Evolutionary conservation across 2,888 invertebrate species (phyloP).

Genomic region (Lottia scabra): DNA sequence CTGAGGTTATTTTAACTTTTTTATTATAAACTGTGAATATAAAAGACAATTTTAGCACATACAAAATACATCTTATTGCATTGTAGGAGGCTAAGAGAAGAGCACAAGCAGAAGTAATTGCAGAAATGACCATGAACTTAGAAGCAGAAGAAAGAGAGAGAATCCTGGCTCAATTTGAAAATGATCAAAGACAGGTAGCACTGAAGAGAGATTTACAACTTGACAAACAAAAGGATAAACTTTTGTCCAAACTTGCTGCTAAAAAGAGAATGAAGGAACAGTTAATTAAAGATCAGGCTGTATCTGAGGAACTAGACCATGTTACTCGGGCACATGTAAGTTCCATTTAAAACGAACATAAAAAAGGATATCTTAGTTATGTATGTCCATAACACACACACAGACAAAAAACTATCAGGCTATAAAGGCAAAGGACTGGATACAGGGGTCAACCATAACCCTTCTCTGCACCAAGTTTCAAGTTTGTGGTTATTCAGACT

Average conservation of each 20-base stretch:
- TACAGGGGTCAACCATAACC: too few relatives aligned
- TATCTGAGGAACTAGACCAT: conserved; percentile 58
- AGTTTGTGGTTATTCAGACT: too few relatives aligned
- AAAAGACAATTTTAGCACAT: too few relatives aligned
- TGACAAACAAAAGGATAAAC: conserved; percentile 49
- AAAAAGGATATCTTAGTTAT: too few relatives aligned
- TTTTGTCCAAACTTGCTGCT: conserved; percentile 61
- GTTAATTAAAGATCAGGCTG: conserved; percentile 56
- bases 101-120: conserved; percentile 45
- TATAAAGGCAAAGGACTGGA: too few relatives aligned
- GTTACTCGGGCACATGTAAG: conserved; percentile 58
- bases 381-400: too few relatives aligned
- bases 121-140: conserved; percentile 45
- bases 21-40: too few relatives aligned
- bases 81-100: conserved; percentile 18
- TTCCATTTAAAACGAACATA: too few relatives aligned
- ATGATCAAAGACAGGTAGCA: conserved; percentile 42
- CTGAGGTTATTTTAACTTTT: too few relatives aligned
- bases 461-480: too few relatives aligned
- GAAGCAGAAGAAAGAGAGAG: conserved; percentile 49
- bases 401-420: too few relatives aligned
- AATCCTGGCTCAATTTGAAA: conserved; percentile 51
- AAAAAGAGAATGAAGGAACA: conserved; percentile 64
- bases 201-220: conserved; percentile 39
- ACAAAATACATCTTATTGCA: neutral